Evolutionary conservation across 2,888 invertebrate species (phyloP).

Genomic region (Rhabditoides inermis): DNA sequence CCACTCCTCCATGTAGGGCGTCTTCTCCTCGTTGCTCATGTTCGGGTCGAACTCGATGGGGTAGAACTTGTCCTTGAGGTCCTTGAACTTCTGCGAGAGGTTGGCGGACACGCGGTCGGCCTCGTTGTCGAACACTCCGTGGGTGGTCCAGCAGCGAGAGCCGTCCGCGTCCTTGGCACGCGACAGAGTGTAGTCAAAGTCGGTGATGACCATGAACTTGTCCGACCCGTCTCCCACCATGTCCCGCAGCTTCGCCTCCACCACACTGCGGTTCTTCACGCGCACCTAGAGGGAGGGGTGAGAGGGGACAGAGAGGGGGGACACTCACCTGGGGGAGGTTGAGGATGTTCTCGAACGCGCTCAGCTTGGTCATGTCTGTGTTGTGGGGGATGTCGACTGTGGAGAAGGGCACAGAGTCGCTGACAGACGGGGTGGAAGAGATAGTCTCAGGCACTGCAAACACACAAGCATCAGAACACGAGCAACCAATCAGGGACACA

Average conservation of each 20-base stretch:
- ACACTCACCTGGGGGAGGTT: no score
- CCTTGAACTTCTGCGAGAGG: slow-evolving; percentile 33
- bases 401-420: no score
- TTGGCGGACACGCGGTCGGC: slow-evolving; percentile 28
- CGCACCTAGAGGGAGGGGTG: no score
- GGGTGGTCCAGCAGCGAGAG: slow-evolving; percentile 43
- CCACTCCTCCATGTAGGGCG: slow-evolving; percentile 58
- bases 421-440: no score
- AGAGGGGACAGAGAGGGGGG: no score
- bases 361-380: no score
- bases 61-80: slow-evolving; percentile 35
- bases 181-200: slow-evolving; percentile 50
- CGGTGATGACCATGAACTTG: slow-evolving; percentile 43
- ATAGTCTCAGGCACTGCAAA: no score
- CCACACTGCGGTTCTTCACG: slow-evolving; percentile 22
- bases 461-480: no score
- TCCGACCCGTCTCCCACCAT: slow-evolving; percentile 28
- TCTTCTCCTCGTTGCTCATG: slow-evolving; percentile 55
- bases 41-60: slow-evolving; percentile 54
- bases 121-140: slow-evolving; percentile 46
- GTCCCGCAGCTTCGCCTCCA: slow-evolving; percentile 23
- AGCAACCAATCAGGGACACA: no score
- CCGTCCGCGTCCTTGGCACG: slow-evolving; percentile 38
- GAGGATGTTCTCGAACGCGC: no score
- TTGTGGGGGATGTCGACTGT: no score